A percentile compares a stretch with the other conserved stretches of the same genome.
phyloP scores from a whole-genome alignment of 2,797 vertebrate genomes.

The Taeniopygia guttata region DNA sequence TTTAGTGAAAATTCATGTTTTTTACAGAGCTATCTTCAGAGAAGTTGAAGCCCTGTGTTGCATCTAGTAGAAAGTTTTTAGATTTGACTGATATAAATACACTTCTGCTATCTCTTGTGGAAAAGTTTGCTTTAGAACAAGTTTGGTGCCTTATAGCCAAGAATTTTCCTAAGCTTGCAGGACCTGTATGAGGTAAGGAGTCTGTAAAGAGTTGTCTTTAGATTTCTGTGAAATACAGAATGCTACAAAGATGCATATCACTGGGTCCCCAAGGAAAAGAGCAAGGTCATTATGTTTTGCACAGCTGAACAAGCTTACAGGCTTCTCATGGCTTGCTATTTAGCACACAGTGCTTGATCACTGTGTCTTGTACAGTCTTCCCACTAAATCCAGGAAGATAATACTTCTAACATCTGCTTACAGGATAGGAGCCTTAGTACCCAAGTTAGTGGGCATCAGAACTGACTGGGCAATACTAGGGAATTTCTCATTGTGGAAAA shows the following conservation, averaged over 20 bases:
- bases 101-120: not conserved
- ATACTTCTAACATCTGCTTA: not conserved
- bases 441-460: not conserved
- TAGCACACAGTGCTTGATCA: not conserved
- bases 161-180: not conserved
- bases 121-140: not conserved
- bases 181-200: not conserved
- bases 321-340: not conserved
- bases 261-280: not conserved
- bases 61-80: not conserved
- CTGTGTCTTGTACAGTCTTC: not conserved
- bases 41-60: not conserved
- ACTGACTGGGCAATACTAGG: not conserved
- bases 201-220: not conserved
- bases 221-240: not conserved
- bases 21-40: not conserved
- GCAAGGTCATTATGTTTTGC: not conserved
- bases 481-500: not conserved
- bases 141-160: not conserved
- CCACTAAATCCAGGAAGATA: not conserved
- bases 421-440: not conserved
- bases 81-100: not conserved
- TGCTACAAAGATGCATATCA: fast-evolving
- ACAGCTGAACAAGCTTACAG: not conserved
- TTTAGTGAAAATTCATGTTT: not conserved